Percentiles rank a stretch among this genome's conserved stretches.
These are phyloP conservation scores for Apistogramma diplotaenia DNA, from an alignment of 2,113 vertebrate genomes.

Conservation along the genomic window DNA sequence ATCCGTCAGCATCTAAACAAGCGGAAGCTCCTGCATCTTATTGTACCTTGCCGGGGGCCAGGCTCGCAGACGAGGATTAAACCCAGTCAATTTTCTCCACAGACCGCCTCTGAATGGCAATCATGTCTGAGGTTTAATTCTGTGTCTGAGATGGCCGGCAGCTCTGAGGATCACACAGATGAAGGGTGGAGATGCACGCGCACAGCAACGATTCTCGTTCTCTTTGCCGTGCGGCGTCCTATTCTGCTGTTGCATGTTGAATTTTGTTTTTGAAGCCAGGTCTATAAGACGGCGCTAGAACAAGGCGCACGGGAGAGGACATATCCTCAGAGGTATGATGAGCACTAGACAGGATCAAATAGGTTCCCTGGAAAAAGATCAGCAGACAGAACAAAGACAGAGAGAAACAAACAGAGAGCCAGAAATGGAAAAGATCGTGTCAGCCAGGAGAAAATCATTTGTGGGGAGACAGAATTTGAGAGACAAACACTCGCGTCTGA, in stretches of 20 bases:
- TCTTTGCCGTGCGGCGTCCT: neutral
- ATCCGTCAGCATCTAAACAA: constrained; percentile 2
- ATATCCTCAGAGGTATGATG: neutral
- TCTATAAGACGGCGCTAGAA: neutral
- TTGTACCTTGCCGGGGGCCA: constrained; percentile 18
- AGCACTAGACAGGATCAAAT: constrained; percentile 4
- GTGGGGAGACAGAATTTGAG: neutral
- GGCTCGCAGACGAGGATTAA: constrained; percentile 25
- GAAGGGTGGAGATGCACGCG: constrained; percentile 14
- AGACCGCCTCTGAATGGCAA: neutral
- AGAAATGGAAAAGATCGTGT: neutral
- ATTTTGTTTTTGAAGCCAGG: constrained; percentile 4
- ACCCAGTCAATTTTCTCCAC: constrained; percentile 8
- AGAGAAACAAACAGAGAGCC: neutral
- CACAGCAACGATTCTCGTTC: neutral
- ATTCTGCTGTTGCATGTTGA: neutral
- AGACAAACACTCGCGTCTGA: neutral
- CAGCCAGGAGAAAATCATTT: neutral
- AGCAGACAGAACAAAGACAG: neutral
- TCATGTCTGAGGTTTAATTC: constrained; percentile 40
- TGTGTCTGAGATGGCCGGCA: constrained; percentile 16
- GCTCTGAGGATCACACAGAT: constrained; percentile 30
- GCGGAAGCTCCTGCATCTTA: neutral
- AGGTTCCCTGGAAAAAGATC: constrained; percentile 8
- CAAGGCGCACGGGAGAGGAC: neutral